These are phyloP conservation scores for Tamias sibiricus DNA, from an alignment of 2,113 vertebrate species.

Conservation along the genomic window DNA sequence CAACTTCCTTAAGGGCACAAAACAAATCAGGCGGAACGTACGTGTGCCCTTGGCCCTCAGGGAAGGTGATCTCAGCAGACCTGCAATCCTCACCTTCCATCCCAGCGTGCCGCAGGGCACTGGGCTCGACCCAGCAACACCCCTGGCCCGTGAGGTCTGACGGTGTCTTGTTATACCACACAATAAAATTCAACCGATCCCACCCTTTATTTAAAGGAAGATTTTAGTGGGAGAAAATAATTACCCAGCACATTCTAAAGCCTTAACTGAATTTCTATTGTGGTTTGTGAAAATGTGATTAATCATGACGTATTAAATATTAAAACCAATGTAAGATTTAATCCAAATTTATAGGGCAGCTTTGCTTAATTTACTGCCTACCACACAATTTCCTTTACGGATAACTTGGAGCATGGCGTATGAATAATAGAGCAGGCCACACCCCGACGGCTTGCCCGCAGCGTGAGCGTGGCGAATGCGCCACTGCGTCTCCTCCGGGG, in stretches of 20 bases:
- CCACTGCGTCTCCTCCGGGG: conserved; percentile 69
- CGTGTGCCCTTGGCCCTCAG: background rate
- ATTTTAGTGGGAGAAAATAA: background rate
- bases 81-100: background rate
- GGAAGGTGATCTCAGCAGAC: background rate
- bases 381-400: conserved; percentile 84
- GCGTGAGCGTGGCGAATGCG: background rate
- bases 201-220: background rate
- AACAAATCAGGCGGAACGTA: conserved; percentile 20
- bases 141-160: background rate
- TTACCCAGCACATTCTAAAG: background rate
- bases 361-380: conserved; percentile 86
- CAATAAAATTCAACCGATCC: background rate
- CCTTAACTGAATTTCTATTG: conserved; percentile 70
- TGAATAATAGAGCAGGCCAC: conserved; percentile 81
- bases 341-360: conserved; percentile 84
- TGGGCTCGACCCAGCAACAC: background rate
- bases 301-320: conserved; percentile 86
- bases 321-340: conserved; percentile 86
- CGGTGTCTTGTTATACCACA: background rate
- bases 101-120: too few species aligned
- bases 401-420: conserved; percentile 78
- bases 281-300: conserved; percentile 80
- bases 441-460: conserved; percentile 76
- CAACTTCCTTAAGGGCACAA: conserved; percentile 8